Evolutionary conservation across 2,797 vertebrate species (phyloP), one percentile per base, ranked within the genome.

Genomic region (Gambelia wislizenii): DNA sequence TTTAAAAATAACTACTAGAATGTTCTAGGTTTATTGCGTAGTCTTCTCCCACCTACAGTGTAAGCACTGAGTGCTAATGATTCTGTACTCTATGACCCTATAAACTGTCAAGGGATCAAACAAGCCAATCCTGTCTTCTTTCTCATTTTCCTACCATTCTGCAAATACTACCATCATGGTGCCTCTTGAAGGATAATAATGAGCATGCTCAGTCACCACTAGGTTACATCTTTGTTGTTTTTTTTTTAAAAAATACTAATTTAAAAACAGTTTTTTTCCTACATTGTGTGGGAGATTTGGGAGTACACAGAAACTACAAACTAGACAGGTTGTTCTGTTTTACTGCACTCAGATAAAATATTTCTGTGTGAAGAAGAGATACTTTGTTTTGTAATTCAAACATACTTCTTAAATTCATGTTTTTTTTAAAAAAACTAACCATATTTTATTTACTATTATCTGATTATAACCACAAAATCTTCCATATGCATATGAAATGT

Each of bases 391-490:
- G 47, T 49, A 1, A 49, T 47, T 33, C 13, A 33, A 33, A 54
- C 52, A 72, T 36, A 84, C 18, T 84, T 84, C 33, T 84, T 72
- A 25, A 42, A 85, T 56, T 42, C 7, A 85, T 85, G 75, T n/a
- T 56, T 56, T 72, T 47, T 54, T 61, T 22, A 33, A 54, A 54
- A 72, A 54, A 70, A 72, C 33, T 39, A 80, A 59, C 27, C 7
- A 75, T 85, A 75, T 75, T 54, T 74, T 59, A 75, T 52, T 52
- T 36, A 83, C 72, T 3, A 0, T 72, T 84, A 42, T 52, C n/a
- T 39, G n/a, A 56, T 74, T 70, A 75, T 59, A 44, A 2, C 33
- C 47, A 54, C 1, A 74, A 75, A 85, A 54, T 56, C 8, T 9
- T 22, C 20, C 18, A 25, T 25, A 39, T 80, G 20, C 14, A 85